These are phyloP conservation scores for Poliocrania exsul DNA, from an alignment of 2,797 vertebrate species.

Conservation along the genomic window DNA sequence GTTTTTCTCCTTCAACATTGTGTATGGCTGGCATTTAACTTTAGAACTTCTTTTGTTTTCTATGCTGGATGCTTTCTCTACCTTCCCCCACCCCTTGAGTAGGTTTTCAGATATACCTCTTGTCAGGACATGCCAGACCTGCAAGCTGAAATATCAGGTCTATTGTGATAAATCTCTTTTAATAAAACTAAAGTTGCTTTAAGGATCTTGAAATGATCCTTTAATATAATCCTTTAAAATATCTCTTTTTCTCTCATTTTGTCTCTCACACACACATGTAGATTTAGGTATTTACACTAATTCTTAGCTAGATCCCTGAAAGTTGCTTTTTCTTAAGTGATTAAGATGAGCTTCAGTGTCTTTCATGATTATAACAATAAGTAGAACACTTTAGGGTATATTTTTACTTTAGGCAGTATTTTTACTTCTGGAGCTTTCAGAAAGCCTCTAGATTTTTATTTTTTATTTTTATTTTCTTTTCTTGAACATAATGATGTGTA, in stretches of 20 bases:
- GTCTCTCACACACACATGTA: fast-evolving
- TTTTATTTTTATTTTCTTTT: not conserved
- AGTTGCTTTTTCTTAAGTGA: not conserved
- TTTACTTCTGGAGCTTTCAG: not conserved
- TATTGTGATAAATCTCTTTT: not conserved
- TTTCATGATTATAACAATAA: not conserved
- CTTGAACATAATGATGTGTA: not conserved
- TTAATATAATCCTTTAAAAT: not conserved
- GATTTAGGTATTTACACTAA: not conserved
- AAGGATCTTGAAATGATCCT: not conserved
- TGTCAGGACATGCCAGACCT: slow-evolving; percentile 3
- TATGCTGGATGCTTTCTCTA: not conserved
- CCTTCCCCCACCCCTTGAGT: not conserved
- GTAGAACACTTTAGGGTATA: not conserved
- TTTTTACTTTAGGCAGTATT: not conserved
- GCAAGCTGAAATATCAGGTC: slow-evolving; percentile 20
- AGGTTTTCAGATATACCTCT: not conserved
- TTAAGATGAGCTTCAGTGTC: not conserved
- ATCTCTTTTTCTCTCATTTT: not conserved
- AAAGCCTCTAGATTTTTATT: not conserved
- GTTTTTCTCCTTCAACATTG: not conserved
- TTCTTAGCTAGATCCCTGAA: not conserved
- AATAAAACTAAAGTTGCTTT: slow-evolving; percentile 10
- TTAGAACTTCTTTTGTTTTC: not conserved
- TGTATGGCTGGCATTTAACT: not conserved